phyloP scores from a whole-genome alignment of 2,888 invertebrate species.

The Acleris laterana region DNA sequence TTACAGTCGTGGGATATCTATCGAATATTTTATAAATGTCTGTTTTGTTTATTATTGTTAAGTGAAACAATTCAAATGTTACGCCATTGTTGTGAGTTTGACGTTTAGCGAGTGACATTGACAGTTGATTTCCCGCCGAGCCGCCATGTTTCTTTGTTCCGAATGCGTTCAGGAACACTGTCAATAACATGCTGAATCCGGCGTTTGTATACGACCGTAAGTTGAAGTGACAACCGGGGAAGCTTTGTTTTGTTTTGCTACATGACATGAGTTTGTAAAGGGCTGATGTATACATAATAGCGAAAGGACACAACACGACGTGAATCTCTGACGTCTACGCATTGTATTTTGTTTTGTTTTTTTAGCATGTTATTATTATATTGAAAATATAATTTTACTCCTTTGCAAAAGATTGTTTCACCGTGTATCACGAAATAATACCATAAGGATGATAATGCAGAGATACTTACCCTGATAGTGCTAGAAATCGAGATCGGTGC shows the following conservation, averaged over 20 bases:
- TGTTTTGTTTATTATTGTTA: conserved; percentile 5
- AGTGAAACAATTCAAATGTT: conserved; percentile 16
- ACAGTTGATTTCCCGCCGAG: conserved; percentile 53
- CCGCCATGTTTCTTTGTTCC: conserved; percentile 60
- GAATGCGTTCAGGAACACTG: conserved; percentile 46
- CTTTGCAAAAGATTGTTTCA: too few species aligned
- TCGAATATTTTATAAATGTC: background rate
- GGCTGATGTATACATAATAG: too few species aligned
- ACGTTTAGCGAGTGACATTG: conserved; percentile 43
- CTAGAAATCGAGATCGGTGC: too few species aligned
- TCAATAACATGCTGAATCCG: conserved; percentile 72
- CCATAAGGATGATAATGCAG: too few species aligned
- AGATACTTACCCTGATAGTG: too few species aligned
- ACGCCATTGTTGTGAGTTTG: conserved; percentile 6
- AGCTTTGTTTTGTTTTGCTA: conserved; percentile 19
- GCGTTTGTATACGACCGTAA: conserved; percentile 81
- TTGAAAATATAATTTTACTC: too few species aligned
- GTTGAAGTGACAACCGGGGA: conserved; percentile 44
- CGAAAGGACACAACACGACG: too few species aligned
- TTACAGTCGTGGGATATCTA: conserved; percentile 11
- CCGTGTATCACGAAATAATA: too few species aligned
- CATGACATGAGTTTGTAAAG: background rate
- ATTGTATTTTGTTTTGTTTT: too few species aligned
- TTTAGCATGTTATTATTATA: too few species aligned
- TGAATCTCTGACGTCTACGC: too few species aligned